phyloP scores from a whole-genome alignment of 2,797 vertebrate species.

The Cyprinella venusta region DNA sequence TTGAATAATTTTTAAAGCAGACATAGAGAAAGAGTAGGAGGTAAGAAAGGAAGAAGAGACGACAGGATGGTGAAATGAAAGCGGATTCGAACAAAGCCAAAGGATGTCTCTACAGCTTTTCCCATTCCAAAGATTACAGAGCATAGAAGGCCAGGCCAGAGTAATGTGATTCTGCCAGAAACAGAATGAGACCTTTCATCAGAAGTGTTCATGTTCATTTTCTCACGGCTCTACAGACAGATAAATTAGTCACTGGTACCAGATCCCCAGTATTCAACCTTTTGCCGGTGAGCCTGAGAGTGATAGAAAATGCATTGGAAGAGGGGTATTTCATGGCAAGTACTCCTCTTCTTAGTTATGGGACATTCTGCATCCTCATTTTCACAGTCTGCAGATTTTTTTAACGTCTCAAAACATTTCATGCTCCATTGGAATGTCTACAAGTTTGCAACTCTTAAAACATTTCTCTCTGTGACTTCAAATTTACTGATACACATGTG shows the following conservation, averaged over 20 bases:
- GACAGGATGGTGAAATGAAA: background rate
- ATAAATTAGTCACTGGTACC: background rate
- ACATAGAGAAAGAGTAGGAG: background rate
- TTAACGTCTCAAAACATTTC: background rate
- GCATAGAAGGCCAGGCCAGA: slow-evolving; percentile 32
- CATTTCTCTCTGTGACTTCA: too few species aligned
- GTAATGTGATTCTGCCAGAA: slow-evolving; percentile 5
- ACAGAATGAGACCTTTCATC: slow-evolving; percentile 43
- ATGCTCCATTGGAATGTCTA: background rate
- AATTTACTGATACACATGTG: too few species aligned
- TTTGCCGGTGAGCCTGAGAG: background rate
- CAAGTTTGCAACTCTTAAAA: too few species aligned
- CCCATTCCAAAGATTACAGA: slow-evolving; percentile 24
- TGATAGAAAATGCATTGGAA: background rate
- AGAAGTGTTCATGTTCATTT: slow-evolving; percentile 17
- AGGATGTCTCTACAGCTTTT: background rate
- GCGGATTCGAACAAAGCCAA: background rate
- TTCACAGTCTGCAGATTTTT: background rate
- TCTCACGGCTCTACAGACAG: background rate
- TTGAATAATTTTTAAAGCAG: slow-evolving; percentile 62
- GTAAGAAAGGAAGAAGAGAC: background rate
- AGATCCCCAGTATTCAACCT: background rate
- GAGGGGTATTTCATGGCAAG: background rate
- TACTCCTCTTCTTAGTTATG: background rate
- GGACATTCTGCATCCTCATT: background rate